Conservation (phyloP, 2,113 vertebrate species). For the Meriones unguiculatus region DNA sequence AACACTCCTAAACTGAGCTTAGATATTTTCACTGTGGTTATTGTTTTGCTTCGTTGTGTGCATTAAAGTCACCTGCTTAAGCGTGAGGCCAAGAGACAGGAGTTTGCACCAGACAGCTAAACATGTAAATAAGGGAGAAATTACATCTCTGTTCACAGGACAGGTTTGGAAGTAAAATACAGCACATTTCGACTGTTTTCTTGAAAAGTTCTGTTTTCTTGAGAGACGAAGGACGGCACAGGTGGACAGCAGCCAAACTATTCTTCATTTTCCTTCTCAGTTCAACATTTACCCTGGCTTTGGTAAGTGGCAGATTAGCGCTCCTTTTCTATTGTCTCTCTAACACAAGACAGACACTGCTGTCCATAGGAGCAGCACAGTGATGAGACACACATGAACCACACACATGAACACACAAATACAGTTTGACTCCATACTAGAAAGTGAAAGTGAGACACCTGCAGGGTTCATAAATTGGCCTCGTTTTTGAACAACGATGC, state of each 20-base stretch:
- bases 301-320: neutral
- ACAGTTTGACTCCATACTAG: neutral
- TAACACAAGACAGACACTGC: neutral
- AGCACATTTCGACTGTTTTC: neutral
- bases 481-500: neutral
- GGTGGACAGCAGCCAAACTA: neutral
- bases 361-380: neutral
- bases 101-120: neutral
- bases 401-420: no score
- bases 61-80: constrained; percentile 9
- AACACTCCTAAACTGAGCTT: neutral
- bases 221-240: neutral
- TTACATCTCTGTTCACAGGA: neutral
- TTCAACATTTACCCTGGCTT: constrained; percentile 18
- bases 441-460: neutral
- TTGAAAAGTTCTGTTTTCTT: neutral
- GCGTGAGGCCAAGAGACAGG: rapidly evolving
- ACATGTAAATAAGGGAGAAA: neutral
- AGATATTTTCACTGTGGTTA: neutral
- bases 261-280: neutral
- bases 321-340: constrained; percentile 14
- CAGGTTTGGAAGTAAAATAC: constrained; percentile 17
- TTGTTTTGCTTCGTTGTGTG: neutral
- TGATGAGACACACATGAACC: neutral
- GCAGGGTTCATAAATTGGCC: neutral